phyloP scores from a whole-genome alignment of 2,797 vertebrate species.

The Peromyscus attwateri region DNA sequence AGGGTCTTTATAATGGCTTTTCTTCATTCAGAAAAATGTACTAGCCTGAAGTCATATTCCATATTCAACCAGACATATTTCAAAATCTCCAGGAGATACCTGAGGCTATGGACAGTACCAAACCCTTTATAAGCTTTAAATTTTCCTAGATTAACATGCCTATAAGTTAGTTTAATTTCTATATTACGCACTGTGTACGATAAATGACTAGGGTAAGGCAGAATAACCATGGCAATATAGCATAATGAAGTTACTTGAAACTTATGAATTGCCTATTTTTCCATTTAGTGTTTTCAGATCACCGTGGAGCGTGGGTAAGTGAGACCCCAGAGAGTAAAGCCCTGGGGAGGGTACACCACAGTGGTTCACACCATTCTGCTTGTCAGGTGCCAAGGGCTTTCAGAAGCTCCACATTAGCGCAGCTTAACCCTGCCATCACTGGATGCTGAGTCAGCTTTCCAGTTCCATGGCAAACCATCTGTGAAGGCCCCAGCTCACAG shows the following conservation, averaged over 20 bases:
- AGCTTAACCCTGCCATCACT: not conserved
- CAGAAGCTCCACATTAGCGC: too few relatives aligned
- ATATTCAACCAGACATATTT: not conserved
- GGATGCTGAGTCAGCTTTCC: not conserved
- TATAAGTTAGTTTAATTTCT: not conserved
- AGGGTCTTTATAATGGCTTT: not conserved
- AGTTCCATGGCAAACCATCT: not conserved
- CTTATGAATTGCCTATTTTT: not conserved
- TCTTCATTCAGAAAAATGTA: not conserved
- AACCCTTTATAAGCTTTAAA: not conserved
- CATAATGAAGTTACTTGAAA: not conserved
- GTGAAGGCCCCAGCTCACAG: not conserved
- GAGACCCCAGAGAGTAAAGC: not conserved
- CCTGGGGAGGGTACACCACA: not conserved
- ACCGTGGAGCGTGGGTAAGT: not conserved
- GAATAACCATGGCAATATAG: not conserved
- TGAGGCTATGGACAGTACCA: not conserved
- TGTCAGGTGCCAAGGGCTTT: too few relatives aligned
- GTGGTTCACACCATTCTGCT: too few relatives aligned
- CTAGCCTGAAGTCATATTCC: too few relatives aligned
- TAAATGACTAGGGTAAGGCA: not conserved
- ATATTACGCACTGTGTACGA: too few relatives aligned
- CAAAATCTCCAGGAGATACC: not conserved
- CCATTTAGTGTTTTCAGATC: not conserved
- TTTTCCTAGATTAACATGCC: not conserved